A percentile compares a stretch with the other conserved stretches of the same genome.
Conservation (phyloP, 2,113 vertebrate species). For the Todiramphus saurophagus region DNA sequence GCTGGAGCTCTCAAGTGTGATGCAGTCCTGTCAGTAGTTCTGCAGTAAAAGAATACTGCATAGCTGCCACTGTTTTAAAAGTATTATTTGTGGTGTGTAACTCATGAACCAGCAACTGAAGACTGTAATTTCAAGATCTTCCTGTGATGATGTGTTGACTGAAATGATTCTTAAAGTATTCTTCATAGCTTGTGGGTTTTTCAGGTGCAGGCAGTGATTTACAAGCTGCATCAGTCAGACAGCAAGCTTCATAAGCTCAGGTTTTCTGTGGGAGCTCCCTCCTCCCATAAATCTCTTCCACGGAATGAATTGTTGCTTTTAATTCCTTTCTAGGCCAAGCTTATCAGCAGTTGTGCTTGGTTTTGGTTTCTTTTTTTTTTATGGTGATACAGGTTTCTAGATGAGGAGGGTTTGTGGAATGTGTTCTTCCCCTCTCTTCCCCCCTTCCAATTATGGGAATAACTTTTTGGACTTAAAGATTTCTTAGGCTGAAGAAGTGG, state of each 20-base stretch:
- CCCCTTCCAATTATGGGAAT: neutral
- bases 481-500: neutral
- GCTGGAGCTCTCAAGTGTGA: neutral
- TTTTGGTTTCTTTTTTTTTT: neutral
- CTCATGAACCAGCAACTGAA: neutral
- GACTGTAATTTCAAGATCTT: neutral
- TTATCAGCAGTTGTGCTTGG: neutral
- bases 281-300: neutral
- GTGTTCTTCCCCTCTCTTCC: neutral
- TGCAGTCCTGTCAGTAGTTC: neutral
- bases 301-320: neutral
- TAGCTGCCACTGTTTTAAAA: neutral
- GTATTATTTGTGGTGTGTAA: neutral
- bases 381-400: neutral
- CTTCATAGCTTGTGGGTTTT: neutral
- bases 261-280: neutral
- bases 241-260: neutral
- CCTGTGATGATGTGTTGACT: neutral
- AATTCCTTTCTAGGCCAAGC: neutral
- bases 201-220: neutral
- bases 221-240: neutral
- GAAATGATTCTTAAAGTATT: neutral
- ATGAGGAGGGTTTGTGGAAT: neutral
- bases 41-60: neutral
- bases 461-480: neutral